phyloP scores from a whole-genome alignment of 2,888 invertebrate species.

The Petrophora chlorosata region DNA sequence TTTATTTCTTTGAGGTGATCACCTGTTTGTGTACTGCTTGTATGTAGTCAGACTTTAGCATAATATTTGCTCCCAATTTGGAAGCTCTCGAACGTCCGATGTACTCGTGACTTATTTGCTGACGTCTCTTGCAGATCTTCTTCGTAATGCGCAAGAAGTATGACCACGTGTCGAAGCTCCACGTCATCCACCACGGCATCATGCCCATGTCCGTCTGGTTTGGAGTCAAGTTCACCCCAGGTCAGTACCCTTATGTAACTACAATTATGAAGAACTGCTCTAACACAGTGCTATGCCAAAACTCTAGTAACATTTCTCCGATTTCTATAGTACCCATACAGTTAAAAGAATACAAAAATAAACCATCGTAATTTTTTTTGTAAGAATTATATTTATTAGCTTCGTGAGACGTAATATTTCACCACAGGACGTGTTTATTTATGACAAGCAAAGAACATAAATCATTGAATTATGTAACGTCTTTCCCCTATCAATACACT shows the following conservation, averaged over 20 bases:
- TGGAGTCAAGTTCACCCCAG: constrained; percentile 94
- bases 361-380: too few relatives aligned
- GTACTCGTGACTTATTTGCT: not conserved
- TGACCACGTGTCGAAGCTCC: constrained; percentile 94
- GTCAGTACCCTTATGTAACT: constrained; percentile 80
- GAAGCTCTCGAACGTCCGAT: constrained; percentile 10
- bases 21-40: constrained; percentile 12
- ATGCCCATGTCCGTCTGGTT: constrained; percentile 98
- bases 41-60: too few relatives aligned
- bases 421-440: too few relatives aligned
- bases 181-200: constrained; percentile 97
- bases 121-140: constrained; percentile 86
- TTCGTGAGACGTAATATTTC: not conserved
- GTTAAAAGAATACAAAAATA: too few relatives aligned
- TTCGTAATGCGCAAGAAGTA: constrained; percentile 97
- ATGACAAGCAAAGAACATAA: too few relatives aligned
- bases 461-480: not conserved
- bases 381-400: too few relatives aligned
- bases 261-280: too few relatives aligned
- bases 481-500: not conserved
- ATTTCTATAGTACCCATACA: too few relatives aligned
- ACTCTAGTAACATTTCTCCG: too few relatives aligned
- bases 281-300: too few relatives aligned
- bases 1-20: constrained; percentile 5
- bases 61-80: constrained; percentile 4